phyloP scores from a whole-genome alignment of 2,797 vertebrate species.

The Smutsia gigantea region DNA sequence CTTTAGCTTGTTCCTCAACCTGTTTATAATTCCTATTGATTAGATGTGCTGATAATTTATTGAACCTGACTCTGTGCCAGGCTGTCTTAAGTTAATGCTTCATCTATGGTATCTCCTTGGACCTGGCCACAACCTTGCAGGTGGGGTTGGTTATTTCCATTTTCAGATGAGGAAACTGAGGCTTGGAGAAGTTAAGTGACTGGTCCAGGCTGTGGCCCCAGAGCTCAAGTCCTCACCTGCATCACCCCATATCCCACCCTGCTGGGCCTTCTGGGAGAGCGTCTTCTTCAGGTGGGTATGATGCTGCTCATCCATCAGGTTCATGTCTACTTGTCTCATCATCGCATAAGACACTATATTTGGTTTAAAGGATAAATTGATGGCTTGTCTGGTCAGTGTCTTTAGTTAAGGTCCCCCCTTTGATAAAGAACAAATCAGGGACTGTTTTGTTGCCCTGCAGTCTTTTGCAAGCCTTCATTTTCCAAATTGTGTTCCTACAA shows the following conservation, averaged over 20 bases:
- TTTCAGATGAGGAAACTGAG: constrained; percentile 35
- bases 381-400: neutral
- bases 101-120: neutral
- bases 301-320: neutral
- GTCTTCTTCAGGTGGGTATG: neutral
- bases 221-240: neutral
- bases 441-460: neutral
- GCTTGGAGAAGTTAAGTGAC: neutral
- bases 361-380: neutral
- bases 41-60: neutral
- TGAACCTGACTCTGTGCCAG: neutral
- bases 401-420: neutral
- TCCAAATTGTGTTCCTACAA: neutral
- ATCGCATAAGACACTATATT: neutral
- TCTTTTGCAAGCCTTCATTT: neutral
- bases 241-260: neutral
- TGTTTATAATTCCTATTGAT: neutral
- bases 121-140: neutral
- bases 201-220: neutral
- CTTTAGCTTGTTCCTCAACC: neutral
- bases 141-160: neutral
- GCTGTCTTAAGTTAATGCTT: neutral
- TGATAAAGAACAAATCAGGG: neutral
- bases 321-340: neutral
- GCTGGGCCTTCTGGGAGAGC: neutral